Conservation (phyloP, 2,797 vertebrate genomes). For the Monodelphis domestica region DNA sequence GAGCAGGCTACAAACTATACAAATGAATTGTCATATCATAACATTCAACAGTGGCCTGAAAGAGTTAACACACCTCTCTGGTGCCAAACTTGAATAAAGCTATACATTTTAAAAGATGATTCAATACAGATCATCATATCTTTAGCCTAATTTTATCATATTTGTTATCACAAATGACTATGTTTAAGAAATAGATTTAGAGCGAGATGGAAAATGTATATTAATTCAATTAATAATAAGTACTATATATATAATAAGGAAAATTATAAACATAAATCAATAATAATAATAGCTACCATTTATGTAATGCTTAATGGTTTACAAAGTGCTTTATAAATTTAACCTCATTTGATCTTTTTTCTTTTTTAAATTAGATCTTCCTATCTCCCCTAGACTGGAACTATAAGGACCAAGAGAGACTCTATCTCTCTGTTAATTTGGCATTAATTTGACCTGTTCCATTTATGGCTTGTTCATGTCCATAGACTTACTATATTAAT, state of each 20-base stretch:
- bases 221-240: background rate
- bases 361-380: background rate
- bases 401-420: background rate
- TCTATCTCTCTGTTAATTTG: background rate
- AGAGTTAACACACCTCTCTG: constrained; percentile 32
- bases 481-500: background rate
- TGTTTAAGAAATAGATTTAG: background rate
- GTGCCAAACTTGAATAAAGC: constrained; percentile 51
- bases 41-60: background rate
- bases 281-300: background rate
- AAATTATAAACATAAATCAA: background rate
- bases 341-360: background rate
- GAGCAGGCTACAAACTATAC: constrained; percentile 27
- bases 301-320: background rate
- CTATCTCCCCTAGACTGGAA: background rate
- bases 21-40: constrained; percentile 5
- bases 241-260: background rate
- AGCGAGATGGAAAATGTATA: background rate
- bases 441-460: background rate
- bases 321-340: background rate
- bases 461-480: background rate
- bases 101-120: constrained; percentile 34
- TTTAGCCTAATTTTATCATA: background rate
- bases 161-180: background rate
- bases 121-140: background rate